phyloP scores from a whole-genome alignment of 2,113 vertebrate genomes.

The Microcebus murinus region DNA sequence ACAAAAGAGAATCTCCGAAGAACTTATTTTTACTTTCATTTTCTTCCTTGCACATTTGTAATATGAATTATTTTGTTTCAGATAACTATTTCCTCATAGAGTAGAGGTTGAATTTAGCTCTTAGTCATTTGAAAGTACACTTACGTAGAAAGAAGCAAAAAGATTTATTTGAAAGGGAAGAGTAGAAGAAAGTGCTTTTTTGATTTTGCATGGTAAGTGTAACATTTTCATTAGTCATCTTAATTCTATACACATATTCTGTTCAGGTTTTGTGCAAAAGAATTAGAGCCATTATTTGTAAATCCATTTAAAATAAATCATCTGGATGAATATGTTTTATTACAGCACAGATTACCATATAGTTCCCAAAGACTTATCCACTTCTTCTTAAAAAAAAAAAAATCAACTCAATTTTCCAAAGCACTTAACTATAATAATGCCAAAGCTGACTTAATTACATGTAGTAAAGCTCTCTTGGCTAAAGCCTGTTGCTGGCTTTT shows the following conservation, averaged over 20 bases:
- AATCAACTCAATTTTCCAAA: constrained; percentile 19
- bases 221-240: not conserved
- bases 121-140: not conserved
- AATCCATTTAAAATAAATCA: constrained; percentile 4
- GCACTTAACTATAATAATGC: not conserved
- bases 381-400: not conserved
- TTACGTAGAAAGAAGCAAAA: not conserved
- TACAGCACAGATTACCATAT: not conserved
- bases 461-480: constrained; percentile 26
- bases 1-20: not conserved
- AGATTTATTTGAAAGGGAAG: not conserved
- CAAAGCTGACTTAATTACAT: constrained; percentile 23
- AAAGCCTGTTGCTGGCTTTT: constrained; percentile 36
- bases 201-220: not conserved
- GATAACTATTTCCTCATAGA: not conserved
- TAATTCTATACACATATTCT: not conserved
- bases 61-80: not conserved
- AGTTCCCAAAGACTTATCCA: not conserved
- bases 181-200: not conserved
- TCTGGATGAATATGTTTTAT: constrained; percentile 21
- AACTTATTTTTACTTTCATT: not conserved
- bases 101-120: not conserved
- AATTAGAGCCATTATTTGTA: not conserved
- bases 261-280: not conserved
- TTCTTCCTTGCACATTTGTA: not conserved